A percentile compares a stretch with the other conserved stretches of the same genome.
phyloP scores from a whole-genome alignment of 2,113 vertebrate species.

The Colaptes auratus region DNA sequence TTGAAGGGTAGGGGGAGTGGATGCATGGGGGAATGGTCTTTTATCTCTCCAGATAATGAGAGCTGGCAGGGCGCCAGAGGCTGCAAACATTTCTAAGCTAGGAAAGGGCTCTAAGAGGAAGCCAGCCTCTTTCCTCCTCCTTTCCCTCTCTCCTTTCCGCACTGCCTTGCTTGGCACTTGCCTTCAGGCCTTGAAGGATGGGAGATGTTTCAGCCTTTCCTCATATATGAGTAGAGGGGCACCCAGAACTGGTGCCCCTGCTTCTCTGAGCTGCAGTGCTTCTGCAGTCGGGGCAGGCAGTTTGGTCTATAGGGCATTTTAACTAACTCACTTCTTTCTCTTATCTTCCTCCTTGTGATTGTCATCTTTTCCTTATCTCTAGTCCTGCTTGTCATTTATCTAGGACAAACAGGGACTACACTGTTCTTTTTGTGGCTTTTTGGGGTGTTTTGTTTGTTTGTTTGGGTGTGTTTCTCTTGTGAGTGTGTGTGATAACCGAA shows the following conservation, averaged over 20 bases:
- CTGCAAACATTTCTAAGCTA: slow-evolving; percentile 43
- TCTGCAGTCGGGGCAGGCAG: not conserved
- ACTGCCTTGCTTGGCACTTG: not conserved
- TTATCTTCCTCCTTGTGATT: not conserved
- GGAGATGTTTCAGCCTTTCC: not conserved
- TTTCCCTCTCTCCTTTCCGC: not conserved
- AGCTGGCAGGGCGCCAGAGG: slow-evolving; percentile 62
- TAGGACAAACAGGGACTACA: not conserved
- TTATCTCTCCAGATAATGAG: slow-evolving; percentile 77
- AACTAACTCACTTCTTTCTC: not conserved
- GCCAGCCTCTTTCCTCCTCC: not conserved
- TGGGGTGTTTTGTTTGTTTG: not conserved
- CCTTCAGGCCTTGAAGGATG: not conserved
- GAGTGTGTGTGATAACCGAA: not conserved
- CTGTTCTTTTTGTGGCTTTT: not conserved
- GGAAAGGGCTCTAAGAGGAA: slow-evolving; percentile 34
- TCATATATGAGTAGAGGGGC: not conserved
- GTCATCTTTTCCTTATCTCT: not conserved
- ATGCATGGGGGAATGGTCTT: slow-evolving; percentile 56
- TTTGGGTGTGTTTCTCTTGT: not conserved
- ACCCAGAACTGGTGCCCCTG: not conserved
- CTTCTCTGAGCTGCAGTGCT: not conserved
- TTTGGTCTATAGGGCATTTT: not conserved
- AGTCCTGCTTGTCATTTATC: not conserved
- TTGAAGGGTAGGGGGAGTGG: slow-evolving; percentile 62